A percentile compares a stretch with the other conserved stretches of the same genome.
These are phyloP conservation scores for Echinops telfairi DNA, from an alignment of 2,113 vertebrate species.

Conservation along the genomic window DNA sequence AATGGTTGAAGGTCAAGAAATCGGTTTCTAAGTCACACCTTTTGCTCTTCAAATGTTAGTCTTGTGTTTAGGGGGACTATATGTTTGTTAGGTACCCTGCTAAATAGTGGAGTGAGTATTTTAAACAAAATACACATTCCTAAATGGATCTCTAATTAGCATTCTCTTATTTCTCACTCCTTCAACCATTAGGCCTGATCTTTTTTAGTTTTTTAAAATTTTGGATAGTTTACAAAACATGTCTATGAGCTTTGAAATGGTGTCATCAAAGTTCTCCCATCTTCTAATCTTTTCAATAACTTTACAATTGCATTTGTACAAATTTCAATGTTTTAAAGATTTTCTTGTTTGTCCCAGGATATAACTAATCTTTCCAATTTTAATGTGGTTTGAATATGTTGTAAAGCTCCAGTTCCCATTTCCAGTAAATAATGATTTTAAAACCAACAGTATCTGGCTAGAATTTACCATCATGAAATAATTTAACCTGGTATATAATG, in stretches of 20 bases:
- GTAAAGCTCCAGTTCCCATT: constrained; percentile 23
- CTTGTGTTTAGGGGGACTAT: not conserved
- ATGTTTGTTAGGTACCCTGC: not conserved
- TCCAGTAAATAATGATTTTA: not conserved
- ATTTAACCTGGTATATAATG: not conserved
- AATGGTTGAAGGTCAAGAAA: constrained; percentile 22
- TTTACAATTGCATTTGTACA: constrained; percentile 15
- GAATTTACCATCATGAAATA: constrained; percentile 36
- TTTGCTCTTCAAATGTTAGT: not conserved
- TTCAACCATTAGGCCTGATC: not conserved
- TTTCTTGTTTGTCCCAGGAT: not conserved
- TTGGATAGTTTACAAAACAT: constrained; percentile 24
- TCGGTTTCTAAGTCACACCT: not conserved
- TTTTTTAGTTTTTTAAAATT: not conserved
- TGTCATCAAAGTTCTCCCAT: not conserved
- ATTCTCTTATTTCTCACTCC: not conserved
- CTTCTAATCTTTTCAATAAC: constrained; percentile 2
- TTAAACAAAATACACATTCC: constrained; percentile 4
- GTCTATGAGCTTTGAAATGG: constrained; percentile 59
- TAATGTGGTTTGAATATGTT: not conserved
- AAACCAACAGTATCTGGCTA: constrained; percentile 8
- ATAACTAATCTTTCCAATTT: constrained; percentile 39
- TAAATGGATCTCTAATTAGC: not conserved
- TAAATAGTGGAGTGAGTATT: not conserved
- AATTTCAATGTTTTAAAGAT: constrained; percentile 1